These are phyloP conservation scores for Synaphobranchus kaupii DNA, from an alignment of 2,797 vertebrate species.

Conservation along the genomic window DNA sequence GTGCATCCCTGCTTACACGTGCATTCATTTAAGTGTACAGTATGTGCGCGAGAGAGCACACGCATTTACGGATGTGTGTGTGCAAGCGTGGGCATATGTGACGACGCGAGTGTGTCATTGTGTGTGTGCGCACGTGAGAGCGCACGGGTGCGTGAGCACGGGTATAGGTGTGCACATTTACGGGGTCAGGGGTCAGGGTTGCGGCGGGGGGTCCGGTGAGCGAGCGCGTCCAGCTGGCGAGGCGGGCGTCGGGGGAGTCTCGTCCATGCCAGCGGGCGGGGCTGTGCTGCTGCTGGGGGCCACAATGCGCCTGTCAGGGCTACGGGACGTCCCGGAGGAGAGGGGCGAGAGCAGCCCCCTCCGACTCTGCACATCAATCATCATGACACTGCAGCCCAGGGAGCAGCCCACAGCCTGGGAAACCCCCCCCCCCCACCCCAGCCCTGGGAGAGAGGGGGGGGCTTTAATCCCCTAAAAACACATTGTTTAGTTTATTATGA, in stretches of 20 bases:
- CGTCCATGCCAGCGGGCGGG: slow-evolving; percentile 59
- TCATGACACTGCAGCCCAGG: slow-evolving; percentile 60
- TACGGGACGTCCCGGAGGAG: slow-evolving; percentile 66
- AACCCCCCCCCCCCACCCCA: slow-evolving; percentile 55
- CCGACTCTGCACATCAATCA: slow-evolving; percentile 77
- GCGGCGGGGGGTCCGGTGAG: background rate
- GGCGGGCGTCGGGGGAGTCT: slow-evolving; percentile 48
- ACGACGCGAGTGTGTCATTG: slow-evolving; percentile 23
- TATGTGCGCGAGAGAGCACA: slow-evolving; percentile 11
- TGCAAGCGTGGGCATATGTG: slow-evolving; percentile 27
- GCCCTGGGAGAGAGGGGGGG: slow-evolving; percentile 33
- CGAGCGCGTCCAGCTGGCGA: slow-evolving; percentile 42
- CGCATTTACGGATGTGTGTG: background rate
- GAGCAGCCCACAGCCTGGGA: slow-evolving; percentile 65
- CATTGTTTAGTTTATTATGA: slow-evolving; percentile 75
- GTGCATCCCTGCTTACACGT: background rate
- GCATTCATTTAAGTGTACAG: background rate
- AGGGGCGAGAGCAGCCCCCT: slow-evolving; percentile 67
- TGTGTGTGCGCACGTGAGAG: slow-evolving; percentile 22
- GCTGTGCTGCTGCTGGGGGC: slow-evolving; percentile 47
- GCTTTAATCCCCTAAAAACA: slow-evolving; percentile 66
- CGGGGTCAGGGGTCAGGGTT: slow-evolving; percentile 11
- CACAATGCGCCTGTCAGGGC: slow-evolving; percentile 75
- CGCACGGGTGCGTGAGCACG: background rate
- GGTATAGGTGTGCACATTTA: background rate